Base-by-base conservation (phyloP, 2,888 invertebrate genomes). In the Scrobipalpa costella region DNA sequence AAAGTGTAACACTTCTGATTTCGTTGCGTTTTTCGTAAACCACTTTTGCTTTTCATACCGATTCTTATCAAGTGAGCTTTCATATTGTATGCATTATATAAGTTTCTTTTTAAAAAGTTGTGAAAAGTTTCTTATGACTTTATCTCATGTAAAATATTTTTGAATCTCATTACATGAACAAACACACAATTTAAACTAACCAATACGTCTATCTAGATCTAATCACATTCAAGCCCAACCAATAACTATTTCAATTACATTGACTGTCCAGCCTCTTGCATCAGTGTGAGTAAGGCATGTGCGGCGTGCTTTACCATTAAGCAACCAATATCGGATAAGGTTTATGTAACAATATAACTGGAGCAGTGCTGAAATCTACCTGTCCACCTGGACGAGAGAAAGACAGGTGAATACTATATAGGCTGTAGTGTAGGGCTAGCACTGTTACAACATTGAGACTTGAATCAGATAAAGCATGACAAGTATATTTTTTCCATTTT, bases 321-420 rank as follows among this genome's bases (percentile, higher is more conserved):
- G 78, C 75, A 77, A 78, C 70, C 63, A 66, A 70, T 77, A 79
- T 83, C 75, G 74, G 79, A 81, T 83, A 81, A 79, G 77, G 70
- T 73, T 86, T 85, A 81, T 79, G 84, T 85, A 88, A 89, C 71
- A 71, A 71, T 71, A 60, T 73, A 85, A 84, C 79, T 86, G 69
- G 86, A 85, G 83, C 86, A 77, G 65, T 82, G 79, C 81, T 73
- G 67, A 73, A 73, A 70, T 68, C 65, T 27, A 66, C 67, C 52
- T 40, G 47, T 62, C 34, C 52, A 52, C 40, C 49, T 61, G 55
- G 49, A 61, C 55, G 57, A 27, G 27, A 27, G 27, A 27, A 27
- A 27, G 27, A 27, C 27, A 27, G 27, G 27, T 27, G 27, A 27
- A 27, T 27, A 3, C 27, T 27, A 5, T 27, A 27, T 27, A 27